These are phyloP conservation scores for Champsocephalus esox DNA, from an alignment of 2,797 vertebrate genomes.

Conservation along the genomic window DNA sequence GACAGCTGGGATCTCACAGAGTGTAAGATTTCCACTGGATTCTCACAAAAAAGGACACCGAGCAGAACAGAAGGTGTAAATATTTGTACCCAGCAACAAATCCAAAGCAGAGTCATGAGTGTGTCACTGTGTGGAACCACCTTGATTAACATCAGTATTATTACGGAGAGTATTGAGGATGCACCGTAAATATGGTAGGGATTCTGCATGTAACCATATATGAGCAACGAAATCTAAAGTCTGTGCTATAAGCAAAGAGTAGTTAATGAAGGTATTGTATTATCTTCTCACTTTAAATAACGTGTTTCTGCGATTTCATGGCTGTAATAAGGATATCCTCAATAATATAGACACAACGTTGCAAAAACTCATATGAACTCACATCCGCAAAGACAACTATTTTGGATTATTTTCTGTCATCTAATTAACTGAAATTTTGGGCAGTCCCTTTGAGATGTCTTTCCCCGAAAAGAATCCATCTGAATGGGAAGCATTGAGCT, in stretches of 20 bases:
- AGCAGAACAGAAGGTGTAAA: constrained; percentile 2
- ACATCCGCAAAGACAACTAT: background rate
- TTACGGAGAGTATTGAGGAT: background rate
- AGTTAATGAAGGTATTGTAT: background rate
- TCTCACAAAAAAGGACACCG: background rate
- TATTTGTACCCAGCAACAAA: constrained; percentile 5
- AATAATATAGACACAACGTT: background rate
- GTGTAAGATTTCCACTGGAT: constrained; percentile 7
- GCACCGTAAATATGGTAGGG: constrained; percentile 18
- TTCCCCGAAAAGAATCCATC: constrained; percentile 18
- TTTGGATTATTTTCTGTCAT: constrained; percentile 22
- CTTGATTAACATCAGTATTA: background rate
- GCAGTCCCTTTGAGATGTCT: constrained; percentile 8
- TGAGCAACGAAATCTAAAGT: background rate
- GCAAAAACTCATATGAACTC: constrained; percentile 12
- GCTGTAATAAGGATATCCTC: background rate
- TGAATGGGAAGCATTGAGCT: constrained; percentile 42
- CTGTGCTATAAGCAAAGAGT: background rate
- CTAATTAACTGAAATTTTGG: constrained; percentile 25
- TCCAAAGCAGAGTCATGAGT: background rate
- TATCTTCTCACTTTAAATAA: background rate
- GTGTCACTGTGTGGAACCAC: constrained; percentile 4
- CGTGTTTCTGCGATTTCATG: background rate
- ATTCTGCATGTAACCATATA: constrained; percentile 7
- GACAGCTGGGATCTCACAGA: constrained; percentile 16